Evolutionary conservation across 2,888 invertebrate species (phyloP).

Genomic region (Lycophotia porphyrea): DNA sequence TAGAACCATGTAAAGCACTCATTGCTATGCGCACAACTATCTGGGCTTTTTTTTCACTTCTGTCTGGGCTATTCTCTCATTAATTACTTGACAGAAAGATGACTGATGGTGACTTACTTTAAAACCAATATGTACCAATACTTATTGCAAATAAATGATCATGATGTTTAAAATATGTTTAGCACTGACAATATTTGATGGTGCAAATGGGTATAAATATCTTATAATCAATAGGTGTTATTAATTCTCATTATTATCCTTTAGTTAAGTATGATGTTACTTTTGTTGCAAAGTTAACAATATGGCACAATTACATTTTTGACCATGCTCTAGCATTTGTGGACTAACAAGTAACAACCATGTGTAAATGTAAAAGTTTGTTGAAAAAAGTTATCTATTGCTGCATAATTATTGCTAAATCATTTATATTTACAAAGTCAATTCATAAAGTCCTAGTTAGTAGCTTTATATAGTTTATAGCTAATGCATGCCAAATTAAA

Average conservation of each 20-base stretch:
- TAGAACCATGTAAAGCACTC: neutral
- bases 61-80: neutral
- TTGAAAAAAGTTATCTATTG: neutral
- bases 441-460: neutral
- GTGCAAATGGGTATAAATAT: neutral
- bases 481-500: constrained; percentile 25
- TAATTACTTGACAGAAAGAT: neutral
- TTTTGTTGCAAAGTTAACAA: neutral
- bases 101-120: no score
- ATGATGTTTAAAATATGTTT: neutral
- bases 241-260: neutral
- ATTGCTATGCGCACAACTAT: no score
- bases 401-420: constrained; percentile 1
- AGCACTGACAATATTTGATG: neutral
- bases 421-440: neutral
- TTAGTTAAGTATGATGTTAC: neutral
- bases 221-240: neutral
- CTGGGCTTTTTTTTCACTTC: no score
- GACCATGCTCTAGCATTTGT: neutral
- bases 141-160: no score
- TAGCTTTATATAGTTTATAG: constrained; percentile 2
- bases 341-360: constrained; percentile 24
- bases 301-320: neutral
- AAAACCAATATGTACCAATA: no score
- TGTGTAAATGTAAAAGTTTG: constrained; percentile 13